phyloP scores from a whole-genome alignment of 2,797 vertebrate genomes.

The Telmatherina bonti region DNA sequence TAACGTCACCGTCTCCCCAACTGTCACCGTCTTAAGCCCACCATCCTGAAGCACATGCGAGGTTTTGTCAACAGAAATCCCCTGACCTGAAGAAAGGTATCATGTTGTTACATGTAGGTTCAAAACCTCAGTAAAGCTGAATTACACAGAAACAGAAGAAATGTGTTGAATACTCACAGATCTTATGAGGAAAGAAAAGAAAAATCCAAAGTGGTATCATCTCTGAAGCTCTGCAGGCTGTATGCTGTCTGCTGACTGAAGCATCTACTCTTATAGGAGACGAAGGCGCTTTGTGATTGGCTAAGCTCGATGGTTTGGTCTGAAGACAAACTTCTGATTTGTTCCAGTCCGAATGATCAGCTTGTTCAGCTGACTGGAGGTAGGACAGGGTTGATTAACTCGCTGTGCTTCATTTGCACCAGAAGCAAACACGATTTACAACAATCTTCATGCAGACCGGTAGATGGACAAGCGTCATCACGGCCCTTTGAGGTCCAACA shows the following conservation, averaged over 20 bases:
- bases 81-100: slow-evolving; percentile 35
- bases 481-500: too few relatives aligned
- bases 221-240: slow-evolving; percentile 28
- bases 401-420: too few relatives aligned
- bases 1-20: slow-evolving; percentile 53
- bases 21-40: slow-evolving; percentile 34
- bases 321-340: slow-evolving; percentile 13
- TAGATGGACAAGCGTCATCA: too few relatives aligned
- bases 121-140: neutral
- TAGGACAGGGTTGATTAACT: too few relatives aligned
- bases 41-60: slow-evolving; percentile 29
- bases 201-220: slow-evolving; percentile 33
- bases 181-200: slow-evolving; percentile 27
- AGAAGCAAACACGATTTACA: too few relatives aligned
- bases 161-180: slow-evolving; percentile 46
- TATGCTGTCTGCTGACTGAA: neutral
- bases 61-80: neutral
- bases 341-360: neutral
- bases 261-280: slow-evolving; percentile 39
- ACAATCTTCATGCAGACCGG: too few relatives aligned
- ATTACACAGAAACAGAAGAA: neutral
- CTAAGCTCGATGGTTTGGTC: slow-evolving; percentile 14
- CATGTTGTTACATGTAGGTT: neutral
- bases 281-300: slow-evolving; percentile 56
- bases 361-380: slow-evolving; percentile 10